These are phyloP conservation scores for Cuculus canorus DNA, from an alignment of 2,797 vertebrate genomes.

Conservation along the genomic window DNA sequence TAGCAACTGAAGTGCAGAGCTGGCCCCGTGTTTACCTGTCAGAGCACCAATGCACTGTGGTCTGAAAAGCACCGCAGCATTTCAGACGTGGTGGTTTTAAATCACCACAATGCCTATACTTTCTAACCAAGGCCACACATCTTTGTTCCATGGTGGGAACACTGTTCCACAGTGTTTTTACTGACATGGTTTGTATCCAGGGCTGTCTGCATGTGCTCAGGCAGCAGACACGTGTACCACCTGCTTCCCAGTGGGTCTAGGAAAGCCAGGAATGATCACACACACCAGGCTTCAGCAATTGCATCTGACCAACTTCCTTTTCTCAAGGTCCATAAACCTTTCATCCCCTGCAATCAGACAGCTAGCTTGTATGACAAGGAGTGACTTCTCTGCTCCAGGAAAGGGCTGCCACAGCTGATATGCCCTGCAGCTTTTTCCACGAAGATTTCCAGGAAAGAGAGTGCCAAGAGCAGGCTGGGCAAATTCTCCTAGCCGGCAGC, in stretches of 20 bases:
- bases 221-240: accelerated
- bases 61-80: neutral
- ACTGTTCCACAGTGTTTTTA: neutral
- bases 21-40: neutral
- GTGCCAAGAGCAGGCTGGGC: neutral
- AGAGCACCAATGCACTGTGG: neutral
- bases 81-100: neutral
- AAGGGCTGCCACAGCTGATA: neutral
- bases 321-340: neutral
- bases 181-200: accelerated
- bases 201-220: neutral
- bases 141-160: neutral
- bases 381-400: neutral
- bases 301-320: neutral
- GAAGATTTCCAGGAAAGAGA: neutral
- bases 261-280: neutral
- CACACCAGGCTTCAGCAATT: neutral
- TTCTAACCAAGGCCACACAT: neutral
- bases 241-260: neutral
- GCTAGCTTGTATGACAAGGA: neutral
- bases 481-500: neutral
- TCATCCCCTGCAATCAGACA: neutral
- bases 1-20: neutral
- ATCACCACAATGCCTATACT: accelerated
- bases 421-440: neutral